A percentile compares a stretch with the other conserved stretches of the same genome.
Conservation (phyloP, 2,888 invertebrate genomes). For the Drosophila anomalipes region DNA sequence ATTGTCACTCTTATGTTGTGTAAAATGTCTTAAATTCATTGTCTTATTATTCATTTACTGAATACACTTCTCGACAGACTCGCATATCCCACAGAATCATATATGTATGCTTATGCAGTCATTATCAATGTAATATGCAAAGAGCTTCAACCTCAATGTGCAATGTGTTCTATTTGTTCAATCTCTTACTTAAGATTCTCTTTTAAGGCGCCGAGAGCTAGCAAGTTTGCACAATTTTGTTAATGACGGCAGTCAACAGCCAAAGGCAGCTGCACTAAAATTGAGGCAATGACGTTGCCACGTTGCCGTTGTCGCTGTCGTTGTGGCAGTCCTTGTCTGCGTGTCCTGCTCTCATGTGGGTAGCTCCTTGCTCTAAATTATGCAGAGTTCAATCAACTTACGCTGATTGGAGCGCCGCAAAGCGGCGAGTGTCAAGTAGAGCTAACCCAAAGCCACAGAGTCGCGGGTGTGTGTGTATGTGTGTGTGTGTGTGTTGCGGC, state of each 20-base stretch:
- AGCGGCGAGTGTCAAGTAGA: conserved; percentile 65
- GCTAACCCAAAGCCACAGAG: conserved; percentile 54
- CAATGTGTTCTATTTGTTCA: conserved; percentile 34
- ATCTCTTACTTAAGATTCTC: conserved; percentile 41
- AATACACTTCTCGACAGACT: background rate
- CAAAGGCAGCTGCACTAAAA: conserved; percentile 32
- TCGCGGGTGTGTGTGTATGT: conserved; percentile 21
- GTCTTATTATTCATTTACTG: background rate
- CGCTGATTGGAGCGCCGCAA: conserved; percentile 66
- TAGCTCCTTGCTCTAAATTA: conserved; percentile 58
- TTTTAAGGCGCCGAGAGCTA: conserved; percentile 26
- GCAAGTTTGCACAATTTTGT: conserved; percentile 57
- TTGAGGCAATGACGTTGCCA: conserved; percentile 16
- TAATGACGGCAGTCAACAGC: conserved; percentile 58
- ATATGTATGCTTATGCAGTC: background rate
- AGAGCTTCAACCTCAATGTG: conserved; percentile 3
- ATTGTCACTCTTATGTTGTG: background rate
- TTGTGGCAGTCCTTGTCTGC: background rate
- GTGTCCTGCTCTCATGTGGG: conserved; percentile 18
- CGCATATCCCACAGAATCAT: background rate
- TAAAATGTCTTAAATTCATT: background rate
- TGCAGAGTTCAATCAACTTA: conserved; percentile 72
- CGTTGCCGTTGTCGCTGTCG: conserved; percentile 25
- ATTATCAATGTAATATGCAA: conserved; percentile 4
- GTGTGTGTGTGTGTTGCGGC: conserved; percentile 13